These are phyloP conservation scores for Pantherophis alleghaniensis DNA, from an alignment of 2,797 vertebrate genomes.

Conservation along the genomic window DNA sequence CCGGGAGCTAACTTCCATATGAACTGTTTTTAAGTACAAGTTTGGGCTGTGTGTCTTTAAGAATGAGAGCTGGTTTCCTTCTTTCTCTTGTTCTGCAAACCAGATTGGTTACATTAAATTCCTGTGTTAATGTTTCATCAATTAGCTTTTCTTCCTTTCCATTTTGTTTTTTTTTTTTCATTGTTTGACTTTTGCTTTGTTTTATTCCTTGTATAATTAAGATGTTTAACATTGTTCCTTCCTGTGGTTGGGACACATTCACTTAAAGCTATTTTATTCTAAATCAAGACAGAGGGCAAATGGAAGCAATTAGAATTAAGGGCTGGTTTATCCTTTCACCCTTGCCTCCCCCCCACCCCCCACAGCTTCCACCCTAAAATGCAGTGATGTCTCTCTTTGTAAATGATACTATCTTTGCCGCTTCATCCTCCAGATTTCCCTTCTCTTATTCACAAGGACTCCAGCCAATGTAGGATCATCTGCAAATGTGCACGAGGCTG, in stretches of 20 bases:
- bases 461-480: slow-evolving; percentile 14
- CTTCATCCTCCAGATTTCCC: background rate
- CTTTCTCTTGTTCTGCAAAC: slow-evolving; percentile 30
- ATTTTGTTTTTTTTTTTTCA: slow-evolving; percentile 39
- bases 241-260: slow-evolving; percentile 62
- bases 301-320: slow-evolving; percentile 65
- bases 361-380: background rate
- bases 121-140: slow-evolving; percentile 57
- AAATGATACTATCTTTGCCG: background rate
- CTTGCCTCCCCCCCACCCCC: too few relatives aligned
- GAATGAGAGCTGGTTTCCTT: slow-evolving; percentile 25
- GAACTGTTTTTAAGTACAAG: background rate
- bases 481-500: slow-evolving; percentile 21
- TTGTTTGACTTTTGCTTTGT: slow-evolving; percentile 68
- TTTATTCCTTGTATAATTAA: slow-evolving; percentile 56
- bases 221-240: slow-evolving; percentile 61
- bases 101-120: slow-evolving; percentile 49
- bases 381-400: slow-evolving; percentile 9
- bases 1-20: background rate
- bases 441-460: background rate
- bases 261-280: slow-evolving; percentile 47
- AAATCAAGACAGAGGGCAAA: slow-evolving; percentile 52
- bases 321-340: background rate
- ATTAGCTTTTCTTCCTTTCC: slow-evolving; percentile 53
- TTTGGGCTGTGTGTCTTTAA: slow-evolving; percentile 3